Percentiles rank a stretch among this genome's conserved stretches.
phyloP scores from a whole-genome alignment of 2,797 vertebrate genomes.

The Microctenopoma steveboyesi region DNA sequence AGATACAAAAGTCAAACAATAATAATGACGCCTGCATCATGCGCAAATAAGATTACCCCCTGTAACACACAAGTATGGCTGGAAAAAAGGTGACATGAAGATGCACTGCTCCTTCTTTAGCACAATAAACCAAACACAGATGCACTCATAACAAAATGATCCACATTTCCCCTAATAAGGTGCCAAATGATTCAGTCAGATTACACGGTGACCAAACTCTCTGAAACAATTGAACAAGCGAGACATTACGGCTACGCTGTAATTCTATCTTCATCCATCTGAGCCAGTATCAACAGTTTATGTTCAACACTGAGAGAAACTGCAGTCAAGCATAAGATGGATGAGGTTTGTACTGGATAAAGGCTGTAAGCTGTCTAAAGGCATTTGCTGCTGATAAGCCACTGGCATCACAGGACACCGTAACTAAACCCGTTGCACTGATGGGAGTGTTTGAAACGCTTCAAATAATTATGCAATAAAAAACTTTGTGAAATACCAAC shows the following conservation, averaged over 20 bases:
- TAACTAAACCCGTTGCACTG: background rate
- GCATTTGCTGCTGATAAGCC: slow-evolving; percentile 33
- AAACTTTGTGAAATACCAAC: slow-evolving; percentile 15
- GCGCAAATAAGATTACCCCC: background rate
- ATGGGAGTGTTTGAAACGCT: slow-evolving; percentile 15
- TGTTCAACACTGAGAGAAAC: slow-evolving; percentile 30
- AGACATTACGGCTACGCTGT: slow-evolving; percentile 28
- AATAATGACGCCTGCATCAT: background rate
- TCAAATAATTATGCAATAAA: slow-evolving; percentile 22
- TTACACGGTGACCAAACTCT: slow-evolving; percentile 27
- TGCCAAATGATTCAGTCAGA: slow-evolving; percentile 10
- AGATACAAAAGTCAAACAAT: slow-evolving; percentile 2
- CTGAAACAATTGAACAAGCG: slow-evolving; percentile 27
- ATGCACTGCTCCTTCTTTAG: background rate
- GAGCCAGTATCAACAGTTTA: slow-evolving; percentile 55
- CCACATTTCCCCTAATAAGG: slow-evolving; percentile 48
- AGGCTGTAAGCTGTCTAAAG: slow-evolving; percentile 6
- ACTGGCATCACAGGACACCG: background rate
- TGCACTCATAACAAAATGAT: background rate
- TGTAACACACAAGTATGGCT: background rate
- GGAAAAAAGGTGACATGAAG: background rate
- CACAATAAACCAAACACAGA: background rate
- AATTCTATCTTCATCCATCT: slow-evolving; percentile 23
- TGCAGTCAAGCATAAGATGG: slow-evolving; percentile 27
- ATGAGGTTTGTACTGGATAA: slow-evolving; percentile 51